phyloP scores from a whole-genome alignment of 2,797 vertebrate species.

The Rousettus madagascariensis region DNA sequence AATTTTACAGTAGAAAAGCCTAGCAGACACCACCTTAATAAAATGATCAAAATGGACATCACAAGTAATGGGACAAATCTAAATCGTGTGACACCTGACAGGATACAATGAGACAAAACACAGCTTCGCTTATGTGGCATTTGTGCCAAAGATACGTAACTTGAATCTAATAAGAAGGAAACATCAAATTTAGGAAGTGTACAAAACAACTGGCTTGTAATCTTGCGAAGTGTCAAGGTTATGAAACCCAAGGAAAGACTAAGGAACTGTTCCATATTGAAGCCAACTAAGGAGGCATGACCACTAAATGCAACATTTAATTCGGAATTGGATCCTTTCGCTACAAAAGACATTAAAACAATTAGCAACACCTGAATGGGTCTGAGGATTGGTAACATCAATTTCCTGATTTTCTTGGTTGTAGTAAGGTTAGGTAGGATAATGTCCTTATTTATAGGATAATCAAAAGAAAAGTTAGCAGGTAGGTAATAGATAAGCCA shows the following conservation, averaged over 20 bases:
- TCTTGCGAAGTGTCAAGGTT: not conserved
- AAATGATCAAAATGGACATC: not conserved
- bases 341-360: not conserved
- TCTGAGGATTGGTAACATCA: not conserved
- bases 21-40: not conserved
- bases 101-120: conserved; percentile 14
- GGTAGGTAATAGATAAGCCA: not conserved
- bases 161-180: conserved; percentile 22
- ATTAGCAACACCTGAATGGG: not conserved
- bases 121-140: conserved; percentile 10
- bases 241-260: conserved; percentile 24
- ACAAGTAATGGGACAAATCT: conserved; percentile 5
- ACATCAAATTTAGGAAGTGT: conserved; percentile 21
- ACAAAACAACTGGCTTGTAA: conserved; percentile 2
- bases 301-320: not conserved
- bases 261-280: not conserved
- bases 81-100: not conserved
- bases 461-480: not conserved
- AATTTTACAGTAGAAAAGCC: not conserved
- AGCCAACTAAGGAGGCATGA: not conserved
- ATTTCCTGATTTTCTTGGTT: not conserved
- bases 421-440: not conserved
- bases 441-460: not conserved
- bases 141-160: not conserved
- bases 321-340: not conserved